Conservation (phyloP, 2,113 vertebrate genomes). For the Camelus bactrianus region DNA sequence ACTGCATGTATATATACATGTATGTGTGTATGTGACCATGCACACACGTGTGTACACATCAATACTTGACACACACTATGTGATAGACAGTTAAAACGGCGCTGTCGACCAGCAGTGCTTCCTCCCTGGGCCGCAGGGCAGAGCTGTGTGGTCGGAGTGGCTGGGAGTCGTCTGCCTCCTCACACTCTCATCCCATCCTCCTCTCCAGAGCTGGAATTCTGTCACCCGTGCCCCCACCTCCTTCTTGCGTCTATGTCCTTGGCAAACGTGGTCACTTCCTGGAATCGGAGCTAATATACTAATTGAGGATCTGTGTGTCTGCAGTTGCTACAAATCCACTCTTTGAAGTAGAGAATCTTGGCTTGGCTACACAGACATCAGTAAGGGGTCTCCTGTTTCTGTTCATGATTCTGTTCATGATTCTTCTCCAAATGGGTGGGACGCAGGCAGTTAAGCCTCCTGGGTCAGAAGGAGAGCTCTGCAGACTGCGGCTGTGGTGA, state of each 20-base stretch:
- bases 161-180: neutral
- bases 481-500: neutral
- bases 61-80: neutral
- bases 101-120: neutral
- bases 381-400: conserved; percentile 39
- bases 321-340: neutral
- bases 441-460: neutral
- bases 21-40: neutral
- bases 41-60: neutral
- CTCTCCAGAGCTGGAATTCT: neutral
- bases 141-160: neutral
- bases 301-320: neutral
- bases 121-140: neutral
- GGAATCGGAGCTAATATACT: neutral
- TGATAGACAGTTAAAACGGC: neutral
- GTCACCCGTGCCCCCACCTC: neutral
- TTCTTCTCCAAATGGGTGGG: neutral
- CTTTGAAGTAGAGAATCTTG: conserved; percentile 42
- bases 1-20: neutral
- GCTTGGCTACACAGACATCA: neutral
- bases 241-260: neutral
- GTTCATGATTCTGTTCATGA: neutral
- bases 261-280: neutral
- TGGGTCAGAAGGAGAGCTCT: neutral
- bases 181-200: neutral